Conservation (phyloP, 2,888 invertebrate genomes). For the Drosophila putrida region DNA sequence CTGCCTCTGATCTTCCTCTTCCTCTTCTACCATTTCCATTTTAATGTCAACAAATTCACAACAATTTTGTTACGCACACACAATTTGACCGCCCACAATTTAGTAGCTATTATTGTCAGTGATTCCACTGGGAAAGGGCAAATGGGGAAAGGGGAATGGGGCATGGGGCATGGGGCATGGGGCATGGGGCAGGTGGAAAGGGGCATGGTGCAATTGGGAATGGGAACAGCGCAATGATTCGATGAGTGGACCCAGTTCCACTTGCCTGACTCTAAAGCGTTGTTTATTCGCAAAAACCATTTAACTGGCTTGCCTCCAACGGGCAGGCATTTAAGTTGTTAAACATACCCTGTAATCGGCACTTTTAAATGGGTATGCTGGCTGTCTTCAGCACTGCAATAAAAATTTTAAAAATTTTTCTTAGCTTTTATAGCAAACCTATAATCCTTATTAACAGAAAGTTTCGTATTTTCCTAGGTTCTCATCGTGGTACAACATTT, state of each 20-base stretch:
- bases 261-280: constrained; percentile 34
- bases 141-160: not conserved
- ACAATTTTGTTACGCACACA: constrained; percentile 62
- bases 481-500: too few relatives aligned
- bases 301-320: constrained; percentile 53
- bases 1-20: not conserved
- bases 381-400: not conserved
- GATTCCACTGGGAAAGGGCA: constrained; percentile 1
- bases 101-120: constrained; percentile 37
- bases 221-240: constrained; percentile 27
- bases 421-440: too few relatives aligned
- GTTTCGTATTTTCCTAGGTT: too few relatives aligned
- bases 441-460: too few relatives aligned
- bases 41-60: constrained; percentile 70
- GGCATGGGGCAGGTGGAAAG: not conserved
- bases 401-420: too few relatives aligned
- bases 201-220: not conserved
- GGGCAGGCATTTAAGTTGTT: constrained; percentile 54
- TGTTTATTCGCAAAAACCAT: constrained; percentile 43
- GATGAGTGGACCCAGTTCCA: constrained; percentile 42
- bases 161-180: not conserved
- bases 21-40: not conserved
- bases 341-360: constrained; percentile 30
- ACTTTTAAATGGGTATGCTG: not conserved
- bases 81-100: constrained; percentile 69